phyloP scores from a whole-genome alignment of 2,888 invertebrate species.

The Lasioglossum oenotherae region DNA sequence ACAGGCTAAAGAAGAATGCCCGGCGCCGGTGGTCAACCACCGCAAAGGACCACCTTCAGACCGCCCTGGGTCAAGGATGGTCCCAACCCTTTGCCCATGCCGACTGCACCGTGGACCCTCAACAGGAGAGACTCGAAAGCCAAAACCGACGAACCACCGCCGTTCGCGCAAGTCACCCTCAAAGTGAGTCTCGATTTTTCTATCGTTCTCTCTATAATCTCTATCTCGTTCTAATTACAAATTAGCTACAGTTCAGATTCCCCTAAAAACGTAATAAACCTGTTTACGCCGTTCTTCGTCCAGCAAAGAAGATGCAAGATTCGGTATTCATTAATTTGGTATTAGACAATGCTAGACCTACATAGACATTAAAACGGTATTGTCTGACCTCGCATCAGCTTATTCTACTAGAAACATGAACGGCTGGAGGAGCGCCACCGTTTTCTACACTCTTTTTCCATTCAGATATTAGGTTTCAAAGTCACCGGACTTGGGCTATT shows the following conservation, averaged over 20 bases:
- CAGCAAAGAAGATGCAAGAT: not conserved
- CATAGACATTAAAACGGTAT: not conserved
- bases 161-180: conserved; percentile 82
- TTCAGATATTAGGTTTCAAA: conserved; percentile 73
- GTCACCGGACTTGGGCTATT: conserved; percentile 68
- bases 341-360: not conserved
- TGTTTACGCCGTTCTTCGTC: not conserved
- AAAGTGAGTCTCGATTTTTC: conserved; percentile 73
- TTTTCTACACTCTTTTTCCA: conserved; percentile 61
- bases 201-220: not conserved
- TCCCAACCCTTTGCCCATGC: conserved; percentile 86
- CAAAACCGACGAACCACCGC: conserved; percentile 80
- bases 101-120: conserved; percentile 88
- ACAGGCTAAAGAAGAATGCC: conserved; percentile 76
- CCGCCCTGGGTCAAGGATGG: conserved; percentile 91
- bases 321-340: not conserved
- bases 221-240: not conserved
- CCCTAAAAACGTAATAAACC: not conserved
- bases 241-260: not conserved
- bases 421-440: conserved; percentile 10
- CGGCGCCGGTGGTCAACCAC: conserved; percentile 86
- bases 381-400: conserved; percentile 28
- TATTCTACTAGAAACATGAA: conserved; percentile 43
- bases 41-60: conserved; percentile 89
- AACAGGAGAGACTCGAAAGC: conserved; percentile 83